Evolutionary conservation across 2,797 vertebrate species (phyloP), one percentile per base, ranked within the genome.

Genomic region (Chelon auratus): DNA sequence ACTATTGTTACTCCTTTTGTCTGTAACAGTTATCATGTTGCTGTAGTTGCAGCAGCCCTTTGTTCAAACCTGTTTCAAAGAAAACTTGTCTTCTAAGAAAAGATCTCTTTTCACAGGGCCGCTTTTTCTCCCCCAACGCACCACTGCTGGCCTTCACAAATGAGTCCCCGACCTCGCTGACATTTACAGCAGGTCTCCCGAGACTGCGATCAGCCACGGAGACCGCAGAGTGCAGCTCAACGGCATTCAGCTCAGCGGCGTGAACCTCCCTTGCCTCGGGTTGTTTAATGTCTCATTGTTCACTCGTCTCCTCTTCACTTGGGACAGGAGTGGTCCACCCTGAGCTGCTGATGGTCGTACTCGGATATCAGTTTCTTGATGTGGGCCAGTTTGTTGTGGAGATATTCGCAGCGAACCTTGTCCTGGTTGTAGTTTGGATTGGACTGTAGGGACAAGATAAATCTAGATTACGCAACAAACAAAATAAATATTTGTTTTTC

Each of bases 361-460:
- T 96, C 94, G 0, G 96, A 95, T 75, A 98, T 98, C 79, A 97
- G 95, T 92, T 94, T 94, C 93, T 98, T 98, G 81, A 98, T 97
- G 85, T 98, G 96, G 10, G 97, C 95, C 92, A 98, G 95, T 90
- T 98, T 98, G 92, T 96, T 96, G 94, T 98, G 97, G 9, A 98
- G 95, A 87, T 97, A 97, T 91, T 98, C 97, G 26, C 97, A 98
- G 87, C 96, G 96, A 53, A 92, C 93, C 90, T 96, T 97, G 89
- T 98, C 97, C 83, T 96, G 93, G 91, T 92, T 93, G 93, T 97
- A 98, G 75, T 95, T 97, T 33, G 96, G 96, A 74, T 97, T 97
- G 5, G 95, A 97, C 97, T 98, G 77, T 0, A 82, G 33, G 15
- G 48, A 62, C 18, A 48, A 62, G 10, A 37, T 15, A 30, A 26